phyloP scores from a whole-genome alignment of 92 coral and sea anemone species.

The Blastomussa wellsi region DNA sequence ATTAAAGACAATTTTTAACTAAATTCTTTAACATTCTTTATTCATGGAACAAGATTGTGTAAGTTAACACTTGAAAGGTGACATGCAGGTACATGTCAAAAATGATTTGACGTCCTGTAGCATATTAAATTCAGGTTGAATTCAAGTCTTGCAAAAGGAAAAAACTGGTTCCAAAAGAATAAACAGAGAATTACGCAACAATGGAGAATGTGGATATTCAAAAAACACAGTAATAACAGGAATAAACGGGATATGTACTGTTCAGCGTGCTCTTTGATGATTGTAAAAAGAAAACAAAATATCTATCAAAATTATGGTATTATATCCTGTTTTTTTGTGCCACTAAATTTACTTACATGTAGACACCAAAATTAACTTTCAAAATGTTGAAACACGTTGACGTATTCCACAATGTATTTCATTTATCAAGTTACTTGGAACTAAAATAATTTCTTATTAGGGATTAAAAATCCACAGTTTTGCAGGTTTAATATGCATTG shows the following conservation, averaged over 20 bases:
- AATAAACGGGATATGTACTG: background rate
- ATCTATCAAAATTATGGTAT: background rate
- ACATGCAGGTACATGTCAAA: conserved; percentile 37
- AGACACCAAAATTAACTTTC: background rate
- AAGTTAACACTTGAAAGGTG: conserved; percentile 17
- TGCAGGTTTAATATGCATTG: too few relatives aligned
- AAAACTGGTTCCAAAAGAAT: background rate
- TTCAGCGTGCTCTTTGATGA: background rate
- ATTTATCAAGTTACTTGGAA: background rate
- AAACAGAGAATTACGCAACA: conserved; percentile 8
- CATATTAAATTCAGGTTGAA: background rate
- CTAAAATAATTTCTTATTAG: too few relatives aligned
- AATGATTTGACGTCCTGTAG: conserved; percentile 7
- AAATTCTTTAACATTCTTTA: conserved; percentile 9
- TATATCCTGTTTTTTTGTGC: background rate
- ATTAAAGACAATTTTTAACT: background rate
- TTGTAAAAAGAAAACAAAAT: background rate
- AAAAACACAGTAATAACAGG: background rate
- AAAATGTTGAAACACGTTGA: background rate
- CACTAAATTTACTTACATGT: background rate
- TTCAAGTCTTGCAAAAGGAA: background rate
- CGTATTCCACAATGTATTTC: background rate
- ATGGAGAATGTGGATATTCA: background rate
- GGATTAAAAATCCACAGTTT: too few relatives aligned
- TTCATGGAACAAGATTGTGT: background rate